Conservation (phyloP, 2,797 vertebrate genomes). For the Argyrosomus regius region DNA sequence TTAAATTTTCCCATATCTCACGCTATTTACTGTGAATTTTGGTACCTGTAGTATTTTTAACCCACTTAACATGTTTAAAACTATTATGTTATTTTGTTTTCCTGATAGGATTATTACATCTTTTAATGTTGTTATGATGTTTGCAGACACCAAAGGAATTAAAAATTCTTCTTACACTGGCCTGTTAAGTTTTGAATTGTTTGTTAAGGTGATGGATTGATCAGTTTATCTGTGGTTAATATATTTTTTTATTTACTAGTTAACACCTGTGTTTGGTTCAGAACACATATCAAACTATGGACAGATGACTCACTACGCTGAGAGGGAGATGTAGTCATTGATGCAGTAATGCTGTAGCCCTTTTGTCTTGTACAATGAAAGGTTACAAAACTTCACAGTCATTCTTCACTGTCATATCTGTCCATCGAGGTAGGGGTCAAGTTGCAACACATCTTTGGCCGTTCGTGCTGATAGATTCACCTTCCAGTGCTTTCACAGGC, state of each 20-base stretch:
- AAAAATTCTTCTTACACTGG: slow-evolving; percentile 78
- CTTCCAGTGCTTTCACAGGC: background rate
- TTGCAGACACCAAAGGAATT: slow-evolving; percentile 86
- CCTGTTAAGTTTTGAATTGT: slow-evolving; percentile 43
- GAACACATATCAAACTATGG: background rate
- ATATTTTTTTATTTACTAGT: background rate
- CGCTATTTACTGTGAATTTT: slow-evolving; percentile 68
- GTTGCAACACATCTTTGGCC: background rate
- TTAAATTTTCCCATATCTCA: slow-evolving; percentile 37
- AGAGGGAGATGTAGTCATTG: background rate
- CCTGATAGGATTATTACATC: slow-evolving; percentile 22
- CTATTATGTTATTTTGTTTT: slow-evolving; percentile 45
- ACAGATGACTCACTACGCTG: background rate
- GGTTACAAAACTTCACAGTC: background rate
- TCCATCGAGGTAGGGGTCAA: background rate
- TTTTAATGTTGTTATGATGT: slow-evolving; percentile 65
- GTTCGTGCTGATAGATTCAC: background rate
- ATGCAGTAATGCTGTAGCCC: slow-evolving; percentile 6
- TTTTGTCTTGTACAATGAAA: background rate
- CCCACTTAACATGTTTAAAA: slow-evolving; percentile 52
- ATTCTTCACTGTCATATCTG: background rate
- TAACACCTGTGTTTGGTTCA: background rate
- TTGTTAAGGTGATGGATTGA: slow-evolving; percentile 20
- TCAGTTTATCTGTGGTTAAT: background rate
- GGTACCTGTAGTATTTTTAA: slow-evolving; percentile 58